Conservation (phyloP, 1,140 invertebrate genomes). For the Piezodorus guildinii region DNA sequence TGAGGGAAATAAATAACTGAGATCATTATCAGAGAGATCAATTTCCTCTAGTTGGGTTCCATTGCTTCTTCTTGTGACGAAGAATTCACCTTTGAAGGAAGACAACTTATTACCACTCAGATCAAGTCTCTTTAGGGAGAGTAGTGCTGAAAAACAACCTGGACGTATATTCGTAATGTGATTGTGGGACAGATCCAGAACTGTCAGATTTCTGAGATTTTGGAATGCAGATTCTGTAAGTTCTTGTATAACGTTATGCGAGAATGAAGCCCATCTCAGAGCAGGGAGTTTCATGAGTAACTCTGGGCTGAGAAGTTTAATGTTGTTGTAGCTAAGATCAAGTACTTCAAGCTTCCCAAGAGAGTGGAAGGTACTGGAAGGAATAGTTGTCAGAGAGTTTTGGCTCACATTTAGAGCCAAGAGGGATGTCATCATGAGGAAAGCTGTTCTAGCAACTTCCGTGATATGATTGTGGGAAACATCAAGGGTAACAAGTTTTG, state of each 20-base stretch:
- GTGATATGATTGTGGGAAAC: conserved; percentile 66
- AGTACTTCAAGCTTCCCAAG: conserved; percentile 47
- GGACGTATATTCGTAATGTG: conserved; percentile 61
- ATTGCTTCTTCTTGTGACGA: conserved; percentile 46
- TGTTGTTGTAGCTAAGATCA: conserved; percentile 58
- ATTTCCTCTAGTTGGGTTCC: conserved; percentile 54
- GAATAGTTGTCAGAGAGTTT: conserved; percentile 54
- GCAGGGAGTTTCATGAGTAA: conserved; percentile 53
- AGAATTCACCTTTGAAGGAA: conserved; percentile 67
- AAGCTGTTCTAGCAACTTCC: conserved; percentile 52
- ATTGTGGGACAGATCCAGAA: conserved; percentile 62
- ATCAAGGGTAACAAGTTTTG: conserved; percentile 55
- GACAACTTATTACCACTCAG: conserved; percentile 57
- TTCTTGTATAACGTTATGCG: conserved; percentile 54
- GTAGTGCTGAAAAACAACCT: conserved; percentile 51
- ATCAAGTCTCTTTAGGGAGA: conserved; percentile 53
- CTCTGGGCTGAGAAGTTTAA: conserved; percentile 57
- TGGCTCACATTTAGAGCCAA: conserved; percentile 64
- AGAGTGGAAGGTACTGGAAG: conserved; percentile 45
- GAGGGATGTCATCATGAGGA: conserved; percentile 53
- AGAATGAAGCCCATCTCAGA: conserved; percentile 51
- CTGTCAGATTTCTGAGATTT: conserved; percentile 55
- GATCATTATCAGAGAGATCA: conserved; percentile 60
- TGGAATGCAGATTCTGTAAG: conserved; percentile 58
- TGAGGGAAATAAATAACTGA: conserved; percentile 65